Base-by-base conservation (phyloP, 2,888 invertebrate genomes). In the Nephrocerus scutellatus region DNA sequence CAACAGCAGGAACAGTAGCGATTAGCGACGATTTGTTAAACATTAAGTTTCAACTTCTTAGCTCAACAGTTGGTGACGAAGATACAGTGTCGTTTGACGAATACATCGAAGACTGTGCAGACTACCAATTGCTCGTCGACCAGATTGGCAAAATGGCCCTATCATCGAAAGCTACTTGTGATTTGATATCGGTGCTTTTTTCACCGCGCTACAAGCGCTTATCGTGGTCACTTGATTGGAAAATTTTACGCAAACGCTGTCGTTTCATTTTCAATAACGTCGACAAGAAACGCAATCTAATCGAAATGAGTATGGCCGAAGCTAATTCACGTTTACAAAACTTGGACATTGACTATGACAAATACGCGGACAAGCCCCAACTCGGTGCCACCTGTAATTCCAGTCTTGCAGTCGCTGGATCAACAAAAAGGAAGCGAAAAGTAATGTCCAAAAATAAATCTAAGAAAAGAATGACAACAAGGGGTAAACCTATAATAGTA, bases 281-380 rank as follows among this genome's bases (percentile, higher is more conserved):
- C 3, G 55, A 57, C 8, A 49, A 55, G 4, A 64, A 64, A 24
- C 49, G 48, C 3, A 56, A 57, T 12, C 55, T 65, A 21, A 60
- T 66, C 4, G 57, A 64, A 12, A 48, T 65, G 2, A 62, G 57
- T 39, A 65, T 64, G 65, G 65, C 66, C 1, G 66, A 64, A 36
- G 64, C 64, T 0, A 66, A 62, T 43, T 63, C 63, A 28, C 54
- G 55, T 5, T 44, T 64, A 2, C 53, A 60, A 21, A 60, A 51
- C 40, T 52, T 64, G 2, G 47, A 61, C 22, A 60, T 66, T 21
- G 63, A 64, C 39, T 64, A 64, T 37, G 62, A 57, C 10, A 65
- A 63, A 33, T 64, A 65, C 39, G 59, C 62, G 31, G 55, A 65
- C 42, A 51, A 66, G 8, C 64, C 64, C 0, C 66, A 66, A 31